Evolutionary conservation across 1,140 invertebrate genomes (phyloP), one percentile per base, ranked within the genome.

Genomic region (Leptopilina clavipes): DNA sequence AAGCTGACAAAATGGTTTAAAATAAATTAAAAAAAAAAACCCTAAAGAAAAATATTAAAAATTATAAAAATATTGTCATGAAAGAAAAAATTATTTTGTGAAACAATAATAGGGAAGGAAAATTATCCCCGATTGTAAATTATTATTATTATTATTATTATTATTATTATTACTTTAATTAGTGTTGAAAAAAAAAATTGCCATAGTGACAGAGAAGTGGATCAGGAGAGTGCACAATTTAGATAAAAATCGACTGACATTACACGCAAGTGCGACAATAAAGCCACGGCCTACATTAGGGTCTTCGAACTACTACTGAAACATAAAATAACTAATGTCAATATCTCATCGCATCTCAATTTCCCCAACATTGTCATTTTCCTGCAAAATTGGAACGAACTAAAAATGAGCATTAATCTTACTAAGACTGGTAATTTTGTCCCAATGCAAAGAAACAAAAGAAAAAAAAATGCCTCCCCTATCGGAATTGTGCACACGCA

Each of bases 381-480:
- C 54, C 22, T 3, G 37, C 37, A 40, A 9, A 22, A 59, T 59
- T 5, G 18, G 54, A 59, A 59, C 54, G 54, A 59, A 59, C 8
- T 22, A 59, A 59, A 59, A 22, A 48, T 14, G 7, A 59, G n/a
- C 48, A 48, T 48, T 48, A 48, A 48, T 48, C n/a, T n/a, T 48
- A 48, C 45, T n/a, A n/a, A n/a, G n/a, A n/a, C n/a, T 48, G 5
- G n/a, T 52, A 74, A 74, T n/a, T 74, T 43, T 31, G 1, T 22
- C 40, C 11, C 43, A 40, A 54, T 11, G 45, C 70, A 43, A 74
- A 74, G 31, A 59, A 40, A 72, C 52, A 25, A 40, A 40, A 40
- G 7, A 40, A 40, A 40, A 40, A 40, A 40, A 40, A 40, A 40
- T 8, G 8, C 9, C n/a, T 17, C 17, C 3, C n/a, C 48, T 52